These are phyloP conservation scores for Hyposoter didymator DNA, from an alignment of 2,888 invertebrate species.

Conservation along the genomic window DNA sequence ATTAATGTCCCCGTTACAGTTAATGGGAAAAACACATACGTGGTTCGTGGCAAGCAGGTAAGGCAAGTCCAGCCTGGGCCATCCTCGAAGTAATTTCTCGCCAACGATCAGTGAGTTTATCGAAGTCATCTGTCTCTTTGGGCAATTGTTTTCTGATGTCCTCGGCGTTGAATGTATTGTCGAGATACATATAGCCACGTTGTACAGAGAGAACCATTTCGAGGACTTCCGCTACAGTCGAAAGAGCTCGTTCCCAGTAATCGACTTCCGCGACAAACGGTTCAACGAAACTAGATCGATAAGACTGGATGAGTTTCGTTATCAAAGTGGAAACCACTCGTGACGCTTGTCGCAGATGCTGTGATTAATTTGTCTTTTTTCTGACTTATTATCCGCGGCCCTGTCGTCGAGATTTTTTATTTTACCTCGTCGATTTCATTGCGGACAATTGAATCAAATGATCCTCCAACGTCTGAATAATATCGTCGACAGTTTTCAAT, in stretches of 20 bases:
- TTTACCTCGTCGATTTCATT: slow-evolving; percentile 92
- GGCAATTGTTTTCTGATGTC: slow-evolving; percentile 95
- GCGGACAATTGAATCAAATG: slow-evolving; percentile 93
- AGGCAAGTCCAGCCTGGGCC: slow-evolving; percentile 71
- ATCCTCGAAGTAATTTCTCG: slow-evolving; percentile 76
- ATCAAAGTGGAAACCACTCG: slow-evolving; percentile 32
- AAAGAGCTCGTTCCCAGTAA: slow-evolving; percentile 93
- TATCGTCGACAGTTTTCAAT: slow-evolving; percentile 92
- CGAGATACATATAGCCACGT: slow-evolving; percentile 93
- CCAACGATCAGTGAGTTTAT: slow-evolving; percentile 87
- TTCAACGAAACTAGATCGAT: slow-evolving; percentile 88
- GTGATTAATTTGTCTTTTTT: slow-evolving; percentile 11
- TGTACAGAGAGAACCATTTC: slow-evolving; percentile 93
- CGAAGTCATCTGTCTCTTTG: slow-evolving; percentile 90
- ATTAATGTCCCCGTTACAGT: background rate
- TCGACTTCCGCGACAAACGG: slow-evolving; percentile 94
- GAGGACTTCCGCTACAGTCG: slow-evolving; percentile 92
- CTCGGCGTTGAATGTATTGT: slow-evolving; percentile 95
- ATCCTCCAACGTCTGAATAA: slow-evolving; percentile 92
- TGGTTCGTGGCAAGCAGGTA: slow-evolving; percentile 79
- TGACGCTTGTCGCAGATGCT: slow-evolving; percentile 18
- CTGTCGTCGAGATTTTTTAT: slow-evolving; percentile 15
- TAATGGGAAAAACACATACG: slow-evolving; percentile 81
- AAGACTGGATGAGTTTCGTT: slow-evolving; percentile 34
- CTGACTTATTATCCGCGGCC: background rate